Evolutionary conservation across 37 sponge, comb jelly and placozoan genomes (phyloP).

Genomic region (Halisarca cf. caerulea): DNA sequence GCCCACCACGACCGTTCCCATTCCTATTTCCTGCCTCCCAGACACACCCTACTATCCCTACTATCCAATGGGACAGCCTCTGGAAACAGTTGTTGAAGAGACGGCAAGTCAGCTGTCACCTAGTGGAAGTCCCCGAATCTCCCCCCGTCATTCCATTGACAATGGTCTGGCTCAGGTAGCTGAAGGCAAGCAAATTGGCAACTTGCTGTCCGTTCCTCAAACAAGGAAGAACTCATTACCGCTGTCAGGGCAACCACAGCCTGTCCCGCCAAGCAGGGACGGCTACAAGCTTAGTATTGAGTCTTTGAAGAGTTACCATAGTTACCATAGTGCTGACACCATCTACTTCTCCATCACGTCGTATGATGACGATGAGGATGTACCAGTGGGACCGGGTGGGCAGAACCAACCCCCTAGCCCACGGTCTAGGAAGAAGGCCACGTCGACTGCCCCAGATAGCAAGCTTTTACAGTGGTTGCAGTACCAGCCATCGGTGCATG

Average conservation of each 20-base stretch:
- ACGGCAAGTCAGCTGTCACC: slow-evolving; percentile 86
- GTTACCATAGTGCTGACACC: slow-evolving; percentile 26
- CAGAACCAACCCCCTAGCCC: neutral
- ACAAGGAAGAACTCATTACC: neutral
- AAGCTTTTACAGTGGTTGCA: slow-evolving; percentile 53
- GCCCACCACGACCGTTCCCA: neutral
- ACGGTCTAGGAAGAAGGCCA: slow-evolving; percentile 28
- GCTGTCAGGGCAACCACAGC: neutral
- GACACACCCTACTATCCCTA: slow-evolving; percentile 8
- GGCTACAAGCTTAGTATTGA: slow-evolving; percentile 53
- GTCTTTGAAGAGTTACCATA: slow-evolving; percentile 44
- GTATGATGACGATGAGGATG: slow-evolving; percentile 56
- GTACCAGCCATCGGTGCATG: slow-evolving; percentile 17
- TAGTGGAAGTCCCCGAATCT: slow-evolving; percentile 43
- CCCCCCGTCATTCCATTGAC: slow-evolving; percentile 66
- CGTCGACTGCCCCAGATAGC: slow-evolving; percentile 34
- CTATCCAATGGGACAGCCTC: neutral
- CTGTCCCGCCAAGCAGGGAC: slow-evolving; percentile 42
- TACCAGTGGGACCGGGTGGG: neutral
- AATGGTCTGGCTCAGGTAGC: neutral
- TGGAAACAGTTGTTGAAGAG: slow-evolving; percentile 79
- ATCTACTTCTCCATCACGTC: slow-evolving; percentile 80
- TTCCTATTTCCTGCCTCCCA: slow-evolving; percentile 27
- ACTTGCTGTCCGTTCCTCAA: slow-evolving; percentile 17
- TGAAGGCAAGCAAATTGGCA: neutral